These are phyloP conservation scores for Mycteria americana DNA, from an alignment of 2,797 vertebrate genomes.

Conservation along the genomic window DNA sequence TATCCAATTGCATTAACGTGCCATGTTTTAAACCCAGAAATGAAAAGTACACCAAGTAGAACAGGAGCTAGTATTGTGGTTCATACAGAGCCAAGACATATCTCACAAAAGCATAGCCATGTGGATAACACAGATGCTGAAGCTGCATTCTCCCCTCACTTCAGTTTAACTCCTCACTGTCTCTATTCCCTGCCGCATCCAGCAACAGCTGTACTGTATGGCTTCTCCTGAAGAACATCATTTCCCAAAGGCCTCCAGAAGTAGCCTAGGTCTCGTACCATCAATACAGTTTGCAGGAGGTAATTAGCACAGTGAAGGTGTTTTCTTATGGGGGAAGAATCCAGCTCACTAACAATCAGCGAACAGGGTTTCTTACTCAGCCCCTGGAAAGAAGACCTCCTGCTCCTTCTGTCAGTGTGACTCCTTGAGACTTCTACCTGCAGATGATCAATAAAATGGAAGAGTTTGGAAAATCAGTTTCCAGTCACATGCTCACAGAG, in stretches of 20 bases:
- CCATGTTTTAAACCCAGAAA: background rate
- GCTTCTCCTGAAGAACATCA: background rate
- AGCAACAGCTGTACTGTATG: background rate
- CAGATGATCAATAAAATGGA: background rate
- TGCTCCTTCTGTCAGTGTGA: background rate
- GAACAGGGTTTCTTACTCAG: background rate
- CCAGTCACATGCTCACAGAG: background rate
- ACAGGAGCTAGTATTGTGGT: background rate
- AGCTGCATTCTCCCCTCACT: background rate
- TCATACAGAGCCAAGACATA: background rate
- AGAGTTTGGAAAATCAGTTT: background rate
- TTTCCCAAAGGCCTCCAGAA: background rate
- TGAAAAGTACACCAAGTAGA: background rate
- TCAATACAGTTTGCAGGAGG: background rate
- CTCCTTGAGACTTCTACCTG: background rate
- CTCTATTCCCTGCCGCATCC: background rate
- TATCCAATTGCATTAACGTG: background rate
- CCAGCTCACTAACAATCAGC: background rate
- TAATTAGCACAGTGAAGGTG: background rate
- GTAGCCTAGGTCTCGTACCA: background rate
- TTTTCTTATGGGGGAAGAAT: background rate
- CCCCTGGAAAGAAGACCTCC: background rate
- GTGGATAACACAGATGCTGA: background rate
- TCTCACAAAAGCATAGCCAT: fast-evolving
- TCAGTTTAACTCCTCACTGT: background rate